Evolutionary conservation across 2,113 vertebrate species (phyloP).

Genomic region (Odontophorus gujanensis): DNA sequence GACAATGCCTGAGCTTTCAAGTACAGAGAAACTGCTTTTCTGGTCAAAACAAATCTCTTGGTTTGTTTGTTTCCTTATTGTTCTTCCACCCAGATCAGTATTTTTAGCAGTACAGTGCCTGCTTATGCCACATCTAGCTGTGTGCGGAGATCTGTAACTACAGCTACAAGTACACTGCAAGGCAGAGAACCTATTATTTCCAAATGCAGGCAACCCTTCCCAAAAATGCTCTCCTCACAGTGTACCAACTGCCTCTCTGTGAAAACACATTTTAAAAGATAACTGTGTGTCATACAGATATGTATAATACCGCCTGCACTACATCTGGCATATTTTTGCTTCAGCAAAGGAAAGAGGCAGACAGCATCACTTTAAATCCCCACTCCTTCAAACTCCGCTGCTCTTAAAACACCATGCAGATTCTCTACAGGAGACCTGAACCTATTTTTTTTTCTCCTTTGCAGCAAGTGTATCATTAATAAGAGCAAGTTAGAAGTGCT

Average conservation of each 20-base stretch:
- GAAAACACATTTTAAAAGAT: conserved; percentile 13
- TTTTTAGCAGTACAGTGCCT: neutral
- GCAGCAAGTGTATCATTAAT: conserved; percentile 86
- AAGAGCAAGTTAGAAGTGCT: conserved; percentile 84
- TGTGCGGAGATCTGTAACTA: neutral
- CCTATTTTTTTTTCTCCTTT: conserved; percentile 50
- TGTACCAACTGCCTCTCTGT: neutral
- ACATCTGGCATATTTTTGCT: conserved; percentile 8
- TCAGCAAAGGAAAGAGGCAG: conserved; percentile 3
- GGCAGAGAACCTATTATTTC: neutral
- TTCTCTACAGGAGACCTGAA: conserved; percentile 66
- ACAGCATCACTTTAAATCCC: conserved; percentile 33
- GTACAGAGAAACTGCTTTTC: neutral
- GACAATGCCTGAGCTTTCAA: neutral
- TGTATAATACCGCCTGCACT: conserved; percentile 15
- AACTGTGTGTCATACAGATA: neutral
- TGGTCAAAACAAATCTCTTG: neutral
- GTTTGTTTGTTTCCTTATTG: neutral
- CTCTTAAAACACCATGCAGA: conserved; percentile 52
- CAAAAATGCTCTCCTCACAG: neutral
- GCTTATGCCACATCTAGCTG: neutral
- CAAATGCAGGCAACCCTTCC: neutral
- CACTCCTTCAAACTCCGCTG: conserved; percentile 63
- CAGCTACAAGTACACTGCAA: neutral
- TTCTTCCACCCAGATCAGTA: neutral